Percentiles rank a stretch among this genome's conserved stretches.
Evolutionary conservation across 2,113 vertebrate species (phyloP).

Genomic region (Neoarius graeffei): DNA sequence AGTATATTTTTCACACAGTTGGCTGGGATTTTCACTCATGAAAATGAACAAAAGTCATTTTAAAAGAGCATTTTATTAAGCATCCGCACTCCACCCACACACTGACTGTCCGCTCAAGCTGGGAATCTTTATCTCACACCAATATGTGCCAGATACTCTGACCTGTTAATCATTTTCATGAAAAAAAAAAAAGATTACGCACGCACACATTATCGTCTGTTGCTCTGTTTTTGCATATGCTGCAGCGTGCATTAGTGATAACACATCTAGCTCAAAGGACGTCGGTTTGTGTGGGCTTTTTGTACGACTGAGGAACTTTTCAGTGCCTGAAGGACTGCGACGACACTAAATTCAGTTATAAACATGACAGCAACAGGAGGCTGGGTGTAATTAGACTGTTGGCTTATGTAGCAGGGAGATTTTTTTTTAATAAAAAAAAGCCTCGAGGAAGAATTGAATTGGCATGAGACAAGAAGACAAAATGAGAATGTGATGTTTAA

Average conservation of each 20-base stretch:
- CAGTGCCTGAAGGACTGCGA: constrained; percentile 2
- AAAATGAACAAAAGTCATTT: neutral
- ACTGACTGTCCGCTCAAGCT: neutral
- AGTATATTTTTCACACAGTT: neutral
- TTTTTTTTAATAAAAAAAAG: neutral
- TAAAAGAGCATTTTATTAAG: neutral
- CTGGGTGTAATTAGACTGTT: constrained; percentile 49
- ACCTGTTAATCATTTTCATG: neutral
- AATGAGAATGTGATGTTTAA: constrained; percentile 55
- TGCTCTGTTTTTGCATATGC: neutral
- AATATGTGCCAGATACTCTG: neutral
- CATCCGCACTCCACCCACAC: neutral
- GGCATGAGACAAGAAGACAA: constrained; percentile 53
- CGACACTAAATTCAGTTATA: neutral
- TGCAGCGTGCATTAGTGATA: neutral
- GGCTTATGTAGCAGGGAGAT: constrained; percentile 29
- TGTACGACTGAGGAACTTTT: neutral
- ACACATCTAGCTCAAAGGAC: neutral
- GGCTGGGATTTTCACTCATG: neutral
- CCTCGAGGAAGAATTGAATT: constrained; percentile 54
- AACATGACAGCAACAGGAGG: neutral
- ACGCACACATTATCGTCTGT: neutral
- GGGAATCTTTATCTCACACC: neutral
- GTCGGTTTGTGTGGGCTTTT: neutral
- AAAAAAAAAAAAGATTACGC: neutral